Percentiles rank a stretch among this genome's conserved stretches.
phyloP scores from a whole-genome alignment of 2,113 vertebrate genomes.

The Barnardius zonarius region DNA sequence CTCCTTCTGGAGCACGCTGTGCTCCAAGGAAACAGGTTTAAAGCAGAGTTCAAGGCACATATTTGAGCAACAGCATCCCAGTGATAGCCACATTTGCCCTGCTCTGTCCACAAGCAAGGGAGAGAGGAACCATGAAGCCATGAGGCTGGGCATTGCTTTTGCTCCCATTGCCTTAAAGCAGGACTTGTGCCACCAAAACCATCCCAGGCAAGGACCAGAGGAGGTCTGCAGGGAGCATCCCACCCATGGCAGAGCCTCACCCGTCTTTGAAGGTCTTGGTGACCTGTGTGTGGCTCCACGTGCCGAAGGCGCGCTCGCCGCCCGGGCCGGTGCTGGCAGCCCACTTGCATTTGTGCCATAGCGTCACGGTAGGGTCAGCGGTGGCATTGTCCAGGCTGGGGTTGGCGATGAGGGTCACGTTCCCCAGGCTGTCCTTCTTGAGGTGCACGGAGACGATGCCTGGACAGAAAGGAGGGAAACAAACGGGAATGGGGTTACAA shows the following conservation, averaged over 20 bases:
- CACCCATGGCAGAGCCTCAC: constrained; percentile 24
- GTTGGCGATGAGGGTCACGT: constrained; percentile 65
- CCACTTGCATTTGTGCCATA: constrained; percentile 65
- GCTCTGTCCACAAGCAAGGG: background rate
- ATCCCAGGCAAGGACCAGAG: background rate
- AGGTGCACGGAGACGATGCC: constrained; percentile 70
- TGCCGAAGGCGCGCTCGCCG: background rate
- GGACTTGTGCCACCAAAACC: background rate
- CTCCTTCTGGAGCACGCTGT: background rate
- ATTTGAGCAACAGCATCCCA: background rate
- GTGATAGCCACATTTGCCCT: background rate
- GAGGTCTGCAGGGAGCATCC: background rate
- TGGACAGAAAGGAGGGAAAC: background rate
- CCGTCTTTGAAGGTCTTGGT: constrained; percentile 62
- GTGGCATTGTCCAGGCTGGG: constrained; percentile 38
- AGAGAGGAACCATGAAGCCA: background rate
- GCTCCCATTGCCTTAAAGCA: background rate
- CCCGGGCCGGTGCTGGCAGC: background rate
- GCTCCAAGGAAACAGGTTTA: background rate
- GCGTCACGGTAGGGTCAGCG: background rate
- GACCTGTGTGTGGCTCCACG: constrained; percentile 50
- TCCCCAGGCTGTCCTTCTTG: constrained; percentile 72
- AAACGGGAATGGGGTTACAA: accelerated
- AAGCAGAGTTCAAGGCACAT: background rate
- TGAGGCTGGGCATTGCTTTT: background rate